These are phyloP conservation scores for Coelopa frigida DNA, from an alignment of 1,140 invertebrate species.

Conservation along the genomic window DNA sequence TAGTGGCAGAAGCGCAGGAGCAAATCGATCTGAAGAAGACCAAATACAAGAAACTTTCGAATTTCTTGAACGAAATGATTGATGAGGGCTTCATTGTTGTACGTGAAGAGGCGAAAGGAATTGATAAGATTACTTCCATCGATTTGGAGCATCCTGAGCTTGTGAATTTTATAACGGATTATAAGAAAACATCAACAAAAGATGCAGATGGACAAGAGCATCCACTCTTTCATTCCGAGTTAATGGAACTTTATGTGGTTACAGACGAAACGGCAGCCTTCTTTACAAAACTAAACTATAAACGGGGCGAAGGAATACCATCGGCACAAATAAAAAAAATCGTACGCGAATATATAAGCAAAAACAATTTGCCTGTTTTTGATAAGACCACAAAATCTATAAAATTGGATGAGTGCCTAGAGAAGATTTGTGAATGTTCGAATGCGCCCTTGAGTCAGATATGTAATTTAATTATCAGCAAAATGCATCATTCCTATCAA, in stretches of 20 bases:
- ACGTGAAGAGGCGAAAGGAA: constrained; percentile 64
- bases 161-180: constrained; percentile 41
- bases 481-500: constrained; percentile 71
- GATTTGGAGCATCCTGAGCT: constrained; percentile 52
- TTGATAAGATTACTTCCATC: constrained; percentile 59
- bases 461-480: constrained; percentile 57
- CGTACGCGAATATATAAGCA: constrained; percentile 72
- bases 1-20: constrained; percentile 57
- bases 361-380: constrained; percentile 57
- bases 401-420: constrained; percentile 40
- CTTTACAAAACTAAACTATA: constrained; percentile 49
- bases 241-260: constrained; percentile 63
- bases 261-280: constrained; percentile 42
- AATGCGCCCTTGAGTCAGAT: constrained; percentile 63
- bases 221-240: constrained; percentile 43
- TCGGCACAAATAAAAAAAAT: constrained; percentile 59
- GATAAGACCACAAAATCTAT: constrained; percentile 41
- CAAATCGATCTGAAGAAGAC: constrained; percentile 83
- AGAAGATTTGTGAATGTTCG: constrained; percentile 33
- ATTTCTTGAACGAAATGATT: constrained; percentile 65
- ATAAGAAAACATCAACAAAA: constrained; percentile 16
- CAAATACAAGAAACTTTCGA: constrained; percentile 79
- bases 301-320: constrained; percentile 67
- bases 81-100: constrained; percentile 58
- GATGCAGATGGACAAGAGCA: constrained; percentile 23